phyloP scores from a whole-genome alignment of 2,888 invertebrate species.

The Iphiclides podalirius region DNA sequence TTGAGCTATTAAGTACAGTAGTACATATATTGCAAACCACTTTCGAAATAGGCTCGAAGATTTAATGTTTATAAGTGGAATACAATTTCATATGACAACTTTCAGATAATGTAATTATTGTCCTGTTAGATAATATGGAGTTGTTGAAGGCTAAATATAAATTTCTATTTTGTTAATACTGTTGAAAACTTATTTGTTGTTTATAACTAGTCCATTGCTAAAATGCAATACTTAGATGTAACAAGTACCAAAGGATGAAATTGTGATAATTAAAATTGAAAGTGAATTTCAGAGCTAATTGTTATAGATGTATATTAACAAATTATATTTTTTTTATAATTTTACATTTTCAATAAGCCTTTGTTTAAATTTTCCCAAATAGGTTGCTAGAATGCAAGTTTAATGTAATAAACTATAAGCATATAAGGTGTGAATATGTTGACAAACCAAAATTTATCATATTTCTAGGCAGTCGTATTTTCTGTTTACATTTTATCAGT shows the following conservation, averaged over 20 bases:
- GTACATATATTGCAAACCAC: conserved; percentile 6
- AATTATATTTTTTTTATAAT: background rate
- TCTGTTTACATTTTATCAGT: too few species aligned
- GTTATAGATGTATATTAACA: background rate
- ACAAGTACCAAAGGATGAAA: conserved; percentile 57
- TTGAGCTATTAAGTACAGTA: conserved; percentile 23
- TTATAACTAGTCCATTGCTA: conserved; percentile 6
- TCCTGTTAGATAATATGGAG: background rate
- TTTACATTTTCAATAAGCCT: conserved; percentile 4
- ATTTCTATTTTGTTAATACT: background rate
- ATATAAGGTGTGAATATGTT: too few species aligned
- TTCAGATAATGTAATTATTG: background rate
- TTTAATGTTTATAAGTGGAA: background rate
- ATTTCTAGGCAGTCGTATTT: background rate
- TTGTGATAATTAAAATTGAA: conserved; percentile 56
- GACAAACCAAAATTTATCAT: too few species aligned
- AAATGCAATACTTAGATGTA: conserved; percentile 46
- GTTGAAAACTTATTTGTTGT: background rate
- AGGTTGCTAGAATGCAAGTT: conserved; percentile 10
- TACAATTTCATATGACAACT: background rate
- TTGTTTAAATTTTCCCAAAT: conserved; percentile 1
- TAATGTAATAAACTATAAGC: background rate
- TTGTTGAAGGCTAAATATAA: background rate
- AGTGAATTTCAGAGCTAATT: conserved; percentile 1
- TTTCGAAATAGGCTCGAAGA: background rate